Base-by-base conservation (phyloP, 2,113 vertebrate genomes). In the Crypturellus undulatus region DNA sequence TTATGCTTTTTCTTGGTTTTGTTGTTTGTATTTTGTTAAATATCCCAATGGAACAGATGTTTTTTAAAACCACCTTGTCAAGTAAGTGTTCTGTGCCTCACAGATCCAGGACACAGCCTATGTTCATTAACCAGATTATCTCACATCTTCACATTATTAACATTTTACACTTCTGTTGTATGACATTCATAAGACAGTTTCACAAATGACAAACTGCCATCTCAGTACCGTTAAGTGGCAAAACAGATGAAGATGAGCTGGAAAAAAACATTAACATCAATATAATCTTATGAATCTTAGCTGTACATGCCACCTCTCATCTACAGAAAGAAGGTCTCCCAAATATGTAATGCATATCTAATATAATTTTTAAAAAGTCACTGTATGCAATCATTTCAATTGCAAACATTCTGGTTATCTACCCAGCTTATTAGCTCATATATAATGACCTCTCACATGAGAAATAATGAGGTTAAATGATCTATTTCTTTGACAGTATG, bases 111-210 rank as follows among this genome's bases (percentile, higher is more conserved):
- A 9, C 40, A 47, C 11, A 3, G 38, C 1, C 0, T 65, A 10
- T 30, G 32, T 65, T 84, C 25, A 52, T 84, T 68, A 60, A 60
- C 34, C 80, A 84, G 76, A 80, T 77, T 70, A 59, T 67, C 88
- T 80, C 18, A n/a, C n/a, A n/a, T n/a, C 85, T 9, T 6, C 28
- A 51, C 16, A 49, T 52, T 47, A 49, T 88, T 49, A 70, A 70
- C 24, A 34, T 73, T 83, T 59, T 36, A 51, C 72, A 21, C 45
- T 84, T 86, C 45, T 89, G 5, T 65, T 70, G 28, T 22, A 47
- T 13, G 17, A 89, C 22, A 87, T 78, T 62, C 52, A 58, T 47
- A 90, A 81, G 4, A 4, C 7, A 60, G 19, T 79, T 93, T 67
- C 47, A 64, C 52, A 81, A 87, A 90, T 5, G 8, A 5, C 71